Base-by-base conservation (phyloP, 2,888 invertebrate species). In the Myopa testacea region DNA sequence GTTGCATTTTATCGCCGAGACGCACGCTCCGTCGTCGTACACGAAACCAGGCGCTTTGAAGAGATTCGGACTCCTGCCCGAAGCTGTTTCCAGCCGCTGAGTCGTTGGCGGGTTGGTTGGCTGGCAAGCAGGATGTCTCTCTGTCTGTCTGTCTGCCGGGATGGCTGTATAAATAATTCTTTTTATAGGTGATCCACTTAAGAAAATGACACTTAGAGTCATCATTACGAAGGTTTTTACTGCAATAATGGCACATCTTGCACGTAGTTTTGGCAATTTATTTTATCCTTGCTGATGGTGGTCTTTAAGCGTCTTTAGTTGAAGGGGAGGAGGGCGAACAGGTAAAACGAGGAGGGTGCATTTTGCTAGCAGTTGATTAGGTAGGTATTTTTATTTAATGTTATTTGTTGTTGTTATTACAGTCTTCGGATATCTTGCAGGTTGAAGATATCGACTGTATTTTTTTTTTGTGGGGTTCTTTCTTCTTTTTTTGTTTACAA, bases 121-220 rank as follows among this genome's bases (percentile, higher is more conserved):
- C 10, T n/a, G 55, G 55, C n/a, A n/a, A n/a, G 16, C 55, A 55
- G 5, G 14, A 12, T 5, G 14, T 4, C n/a, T 16, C 5, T n/a
- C 55, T 5, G 16, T 55, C 55, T 12, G 16, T 55, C 16, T 14
- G 3, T 16, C 37, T 12, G 69, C 26, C n/a, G 69, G 19, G 69
- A 12, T 50, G 37, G 70, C 55, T 83, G 83, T 84, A 87, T 86
- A 87, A 83, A 86, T 86, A 62, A 62, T 62, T 45, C 12, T 87
- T 87, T 88, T 88, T 88, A 88, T 88, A 86, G 89, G 88, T 88
- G 87, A 88, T 88, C 87, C 87, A 88, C 89, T 88, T 88, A 88
- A 87, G 86, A 83, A 87, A 88, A 88, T 86, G 88, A 85, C 88
- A 88, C 88, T 88, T 88, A 87, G 87, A 88, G 87, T 87, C 88